A percentile compares a stretch with the other conserved stretches of the same genome.
Evolutionary conservation across 1,140 invertebrate genomes (phyloP).

Genomic region (Rhyzopertha dominica): DNA sequence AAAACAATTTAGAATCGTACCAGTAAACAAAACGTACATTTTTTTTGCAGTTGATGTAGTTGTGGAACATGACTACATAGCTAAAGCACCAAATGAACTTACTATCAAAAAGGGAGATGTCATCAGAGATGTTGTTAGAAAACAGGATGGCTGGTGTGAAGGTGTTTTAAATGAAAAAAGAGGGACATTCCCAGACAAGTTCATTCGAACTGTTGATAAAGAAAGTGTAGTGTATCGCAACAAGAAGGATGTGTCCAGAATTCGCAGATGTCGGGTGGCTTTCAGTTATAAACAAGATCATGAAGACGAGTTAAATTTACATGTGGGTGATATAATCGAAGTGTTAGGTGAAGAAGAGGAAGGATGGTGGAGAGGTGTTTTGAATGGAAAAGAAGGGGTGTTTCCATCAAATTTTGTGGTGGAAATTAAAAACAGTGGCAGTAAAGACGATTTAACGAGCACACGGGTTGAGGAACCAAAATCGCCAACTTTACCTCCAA

Average conservation of each 20-base stretch:
- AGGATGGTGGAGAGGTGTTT: slow-evolving; percentile 83
- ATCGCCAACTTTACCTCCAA: slow-evolving; percentile 54
- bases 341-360: slow-evolving; percentile 85
- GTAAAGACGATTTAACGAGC: slow-evolving; percentile 28
- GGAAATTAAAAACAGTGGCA: slow-evolving; percentile 48
- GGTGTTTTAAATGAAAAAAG: slow-evolving; percentile 80
- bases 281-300: slow-evolving; percentile 90
- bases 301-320: slow-evolving; percentile 82
- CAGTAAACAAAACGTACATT: not conserved
- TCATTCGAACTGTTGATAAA: slow-evolving; percentile 69
- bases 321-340: slow-evolving; percentile 81
- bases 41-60: slow-evolving; percentile 63
- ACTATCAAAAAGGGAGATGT: slow-evolving; percentile 84
- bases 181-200: slow-evolving; percentile 98
- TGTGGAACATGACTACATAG: slow-evolving; percentile 76
- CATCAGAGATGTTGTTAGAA: slow-evolving; percentile 75
- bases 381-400: slow-evolving; percentile 72
- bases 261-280: slow-evolving; percentile 72
- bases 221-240: slow-evolving; percentile 27
- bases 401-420: slow-evolving; percentile 94
- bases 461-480: slow-evolving; percentile 24
- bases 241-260: slow-evolving; percentile 37
- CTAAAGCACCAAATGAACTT: slow-evolving; percentile 77
- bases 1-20: not conserved
- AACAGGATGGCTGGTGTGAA: slow-evolving; percentile 95